Evolutionary conservation across 2,113 vertebrate genomes (phyloP).

Genomic region (Eulacestoma nigropectus): DNA sequence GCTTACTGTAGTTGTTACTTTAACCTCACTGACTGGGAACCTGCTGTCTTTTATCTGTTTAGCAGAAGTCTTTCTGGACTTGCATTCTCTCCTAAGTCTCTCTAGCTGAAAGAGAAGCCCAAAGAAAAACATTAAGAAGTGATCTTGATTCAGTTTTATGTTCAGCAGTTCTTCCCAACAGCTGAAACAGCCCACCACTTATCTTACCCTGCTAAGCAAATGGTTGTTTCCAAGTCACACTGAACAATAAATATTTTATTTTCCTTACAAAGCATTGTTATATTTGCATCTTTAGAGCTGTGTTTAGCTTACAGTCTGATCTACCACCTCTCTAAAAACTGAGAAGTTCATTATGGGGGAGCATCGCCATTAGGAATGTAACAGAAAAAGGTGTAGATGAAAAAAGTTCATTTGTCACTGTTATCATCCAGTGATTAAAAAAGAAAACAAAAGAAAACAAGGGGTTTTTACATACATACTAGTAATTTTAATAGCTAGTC

Average conservation of each 20-base stretch:
- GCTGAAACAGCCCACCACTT: not conserved
- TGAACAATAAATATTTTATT: not conserved
- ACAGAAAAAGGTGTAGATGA: not conserved
- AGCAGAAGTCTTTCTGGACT: constrained; percentile 44
- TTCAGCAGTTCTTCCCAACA: not conserved
- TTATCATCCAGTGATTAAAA: not conserved
- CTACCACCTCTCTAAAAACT: not conserved
- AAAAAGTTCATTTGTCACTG: not conserved
- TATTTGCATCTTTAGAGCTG: not conserved
- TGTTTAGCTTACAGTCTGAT: not conserved
- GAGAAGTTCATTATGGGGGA: not conserved
- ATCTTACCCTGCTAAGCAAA: not conserved
- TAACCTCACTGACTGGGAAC: constrained; percentile 41
- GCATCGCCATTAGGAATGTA: not conserved
- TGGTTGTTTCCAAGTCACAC: not conserved
- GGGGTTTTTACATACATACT: not conserved
- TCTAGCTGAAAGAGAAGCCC: constrained; percentile 74
- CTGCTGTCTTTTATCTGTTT: constrained; percentile 44
- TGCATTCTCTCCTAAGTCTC: constrained; percentile 74
- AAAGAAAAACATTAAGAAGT: not conserved
- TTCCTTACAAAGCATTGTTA: not conserved
- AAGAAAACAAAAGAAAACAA: not conserved
- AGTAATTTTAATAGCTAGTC: not conserved
- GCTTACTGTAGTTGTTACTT: constrained; percentile 58
- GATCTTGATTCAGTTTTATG: not conserved